Evolutionary conservation across 2,888 invertebrate species (phyloP).

Genomic region (Tineola bisselliella): DNA sequence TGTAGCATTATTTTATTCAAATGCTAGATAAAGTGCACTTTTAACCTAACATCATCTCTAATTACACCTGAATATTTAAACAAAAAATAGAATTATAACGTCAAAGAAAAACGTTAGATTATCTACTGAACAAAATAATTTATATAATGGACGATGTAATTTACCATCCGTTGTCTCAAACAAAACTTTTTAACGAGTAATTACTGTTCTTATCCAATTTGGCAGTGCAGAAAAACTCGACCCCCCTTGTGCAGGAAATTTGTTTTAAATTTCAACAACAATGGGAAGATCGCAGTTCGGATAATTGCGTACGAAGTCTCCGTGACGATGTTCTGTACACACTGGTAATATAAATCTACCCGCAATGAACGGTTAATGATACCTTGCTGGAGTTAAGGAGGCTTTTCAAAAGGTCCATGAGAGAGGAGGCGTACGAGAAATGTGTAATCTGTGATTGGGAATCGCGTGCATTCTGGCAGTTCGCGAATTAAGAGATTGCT

Average conservation of each 20-base stretch:
- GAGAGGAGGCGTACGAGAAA: constrained; percentile 30
- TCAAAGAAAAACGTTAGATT: no score
- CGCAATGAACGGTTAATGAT: constrained; percentile 59
- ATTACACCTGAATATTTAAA: no score
- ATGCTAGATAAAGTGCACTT: no score
- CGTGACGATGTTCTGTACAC: constrained; percentile 36
- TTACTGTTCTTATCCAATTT: constrained; percentile 67
- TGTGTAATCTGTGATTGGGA: constrained; percentile 46
- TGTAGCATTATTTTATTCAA: background rate
- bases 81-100: no score
- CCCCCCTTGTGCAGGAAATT: constrained; percentile 62
- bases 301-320: constrained; percentile 51
- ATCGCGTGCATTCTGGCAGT: constrained; percentile 29
- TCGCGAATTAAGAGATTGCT: constrained; percentile 13
- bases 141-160: background rate
- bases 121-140: background rate
- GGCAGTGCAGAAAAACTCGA: constrained; percentile 61
- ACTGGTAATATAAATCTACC: constrained; percentile 48
- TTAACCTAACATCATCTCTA: no score
- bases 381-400: constrained; percentile 43
- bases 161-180: constrained; percentile 15
- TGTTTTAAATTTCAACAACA: constrained; percentile 68
- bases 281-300: constrained; percentile 59
- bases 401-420: constrained; percentile 42
- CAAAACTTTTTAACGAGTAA: constrained; percentile 50